Evolutionary conservation across 37 sponge, comb jelly and placozoan genomes (phyloP), one percentile per base, ranked within the genome.

Genomic region (Eunapius fragilis): DNA sequence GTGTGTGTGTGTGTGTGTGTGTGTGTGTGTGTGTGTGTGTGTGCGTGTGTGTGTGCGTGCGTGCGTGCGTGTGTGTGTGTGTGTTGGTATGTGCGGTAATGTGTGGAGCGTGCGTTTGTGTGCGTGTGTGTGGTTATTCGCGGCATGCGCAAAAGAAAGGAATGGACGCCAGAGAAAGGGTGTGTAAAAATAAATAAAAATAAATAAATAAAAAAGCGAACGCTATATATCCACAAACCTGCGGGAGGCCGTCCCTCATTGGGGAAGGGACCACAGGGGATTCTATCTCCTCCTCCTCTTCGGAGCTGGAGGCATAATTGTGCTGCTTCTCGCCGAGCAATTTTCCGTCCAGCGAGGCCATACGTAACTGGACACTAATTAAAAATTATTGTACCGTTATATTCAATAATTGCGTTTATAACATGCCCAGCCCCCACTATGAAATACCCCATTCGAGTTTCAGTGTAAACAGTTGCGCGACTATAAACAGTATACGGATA

Each of bases 11-110:
- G 75, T 75, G 27, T 75, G 75, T 75, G 75, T 75, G 75, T 26
- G 31, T 27, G 75, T 26, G 75, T 75, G 75, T 75, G 27, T 26
- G 75, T 75, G 75, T 75, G 75, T 75, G 75, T 26, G 75, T 75
- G 75, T 75, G 75, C 30, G 75, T 26, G 75, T 75, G n/a, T n/a
- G n/a, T 41, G 41, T 6, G 41, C 41, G 41, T 41, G 6, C 6
- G 41, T 9, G 41, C 41, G 41, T 9, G 41, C 41, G 41, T 9
- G 41, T 41, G 6, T 41, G 41, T 41, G 41, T 6, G 41, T 41
- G 41, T 41, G 41, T 41, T n/a, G 41, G 41, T 41, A 6, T 6
- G 41, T 6, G 41, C 41, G 41, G 6, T 3, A 41, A 6, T 41
- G 41, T 41, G 41, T 41, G n/a, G 4, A 9, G 58, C 58, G 58